Evolutionary conservation across 2,888 invertebrate genomes (phyloP).

Genomic region (Oxyscelio sp.): DNA sequence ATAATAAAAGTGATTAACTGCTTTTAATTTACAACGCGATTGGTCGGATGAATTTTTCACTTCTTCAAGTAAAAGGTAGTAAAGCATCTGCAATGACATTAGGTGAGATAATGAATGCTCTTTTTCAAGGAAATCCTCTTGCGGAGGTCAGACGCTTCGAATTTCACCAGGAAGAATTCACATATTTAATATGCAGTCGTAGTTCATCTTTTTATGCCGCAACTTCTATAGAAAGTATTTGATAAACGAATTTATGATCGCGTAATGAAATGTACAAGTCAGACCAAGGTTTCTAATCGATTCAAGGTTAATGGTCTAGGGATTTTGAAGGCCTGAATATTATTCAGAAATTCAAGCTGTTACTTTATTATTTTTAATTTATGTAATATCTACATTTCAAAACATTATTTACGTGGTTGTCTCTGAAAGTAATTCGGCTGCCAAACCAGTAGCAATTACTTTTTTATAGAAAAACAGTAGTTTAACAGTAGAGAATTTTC

Average conservation of each 20-base stretch:
- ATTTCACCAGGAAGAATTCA: slow-evolving; percentile 54
- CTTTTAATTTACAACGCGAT: slow-evolving; percentile 30
- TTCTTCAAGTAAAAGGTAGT: neutral
- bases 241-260: slow-evolving; percentile 17
- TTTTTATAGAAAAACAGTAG: too few species aligned
- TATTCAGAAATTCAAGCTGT: too few species aligned
- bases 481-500: too few species aligned
- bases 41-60: slow-evolving; percentile 15
- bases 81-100: slow-evolving; percentile 29
- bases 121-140: slow-evolving; percentile 48
- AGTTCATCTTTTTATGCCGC: slow-evolving; percentile 32
- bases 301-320: too few species aligned
- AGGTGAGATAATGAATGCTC: slow-evolving; percentile 40
- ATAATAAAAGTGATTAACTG: slow-evolving; percentile 36
- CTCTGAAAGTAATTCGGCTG: too few species aligned
- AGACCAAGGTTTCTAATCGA: too few species aligned
- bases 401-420: too few species aligned
- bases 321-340: too few species aligned
- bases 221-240: slow-evolving; percentile 11
- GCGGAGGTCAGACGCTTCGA: slow-evolving; percentile 46
- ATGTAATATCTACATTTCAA: too few species aligned
- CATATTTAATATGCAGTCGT: slow-evolving; percentile 33
- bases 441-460: too few species aligned
- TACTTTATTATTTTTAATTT: too few species aligned
- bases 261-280: slow-evolving; percentile 20